Percentiles rank a stretch among this genome's conserved stretches.
Conservation (phyloP, 2,797 vertebrate species). For the Streptopelia turtur region DNA sequence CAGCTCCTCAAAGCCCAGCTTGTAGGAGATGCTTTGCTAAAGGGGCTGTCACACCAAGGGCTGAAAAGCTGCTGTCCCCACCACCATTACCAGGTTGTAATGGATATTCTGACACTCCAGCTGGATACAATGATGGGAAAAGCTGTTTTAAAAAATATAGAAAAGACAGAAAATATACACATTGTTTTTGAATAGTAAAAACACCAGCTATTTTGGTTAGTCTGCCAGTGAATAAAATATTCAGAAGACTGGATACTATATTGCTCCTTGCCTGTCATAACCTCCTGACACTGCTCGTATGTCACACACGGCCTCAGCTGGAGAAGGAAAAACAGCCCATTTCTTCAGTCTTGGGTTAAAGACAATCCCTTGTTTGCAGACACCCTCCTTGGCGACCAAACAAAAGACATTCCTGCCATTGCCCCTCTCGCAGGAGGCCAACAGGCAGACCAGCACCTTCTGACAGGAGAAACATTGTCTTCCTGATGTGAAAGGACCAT, state of each 20-base stretch:
- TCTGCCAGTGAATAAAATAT: not conserved
- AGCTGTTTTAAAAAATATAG: not conserved
- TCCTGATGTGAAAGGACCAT: not conserved
- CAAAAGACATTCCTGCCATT: not conserved
- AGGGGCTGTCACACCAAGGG: not conserved
- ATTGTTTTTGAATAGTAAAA: not conserved
- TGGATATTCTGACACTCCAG: not conserved
- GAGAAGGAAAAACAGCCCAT: not conserved
- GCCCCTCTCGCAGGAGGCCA: fast-evolving
- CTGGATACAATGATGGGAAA: not conserved
- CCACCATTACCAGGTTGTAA: not conserved
- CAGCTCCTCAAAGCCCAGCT: not conserved
- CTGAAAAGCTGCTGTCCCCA: not conserved
- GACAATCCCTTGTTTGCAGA: not conserved
- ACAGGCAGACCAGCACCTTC: not conserved
- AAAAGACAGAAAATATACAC: not conserved
- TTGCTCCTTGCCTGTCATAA: not conserved
- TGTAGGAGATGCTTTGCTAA: not conserved
- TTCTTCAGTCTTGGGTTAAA: not conserved
- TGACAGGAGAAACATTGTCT: not conserved
- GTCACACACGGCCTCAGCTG: not conserved
- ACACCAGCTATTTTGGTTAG: not conserved
- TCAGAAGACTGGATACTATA: not conserved
- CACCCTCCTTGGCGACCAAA: not conserved
- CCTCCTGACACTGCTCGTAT: not conserved